Conservation (phyloP, 2,888 invertebrate species). For the Tuberolachnus salignus region DNA sequence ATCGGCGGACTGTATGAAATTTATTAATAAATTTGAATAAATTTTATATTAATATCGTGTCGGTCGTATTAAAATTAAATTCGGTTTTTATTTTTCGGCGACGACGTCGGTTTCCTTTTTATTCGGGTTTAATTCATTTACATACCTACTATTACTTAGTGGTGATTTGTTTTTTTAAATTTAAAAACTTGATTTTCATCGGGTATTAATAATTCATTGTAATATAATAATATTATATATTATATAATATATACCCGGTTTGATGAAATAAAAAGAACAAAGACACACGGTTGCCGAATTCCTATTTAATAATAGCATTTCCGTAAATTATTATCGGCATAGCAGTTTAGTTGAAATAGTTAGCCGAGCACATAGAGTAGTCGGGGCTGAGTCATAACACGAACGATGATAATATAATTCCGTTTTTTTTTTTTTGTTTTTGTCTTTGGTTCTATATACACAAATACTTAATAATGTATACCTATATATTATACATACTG, state of each 20-base stretch:
- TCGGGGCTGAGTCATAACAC: neutral
- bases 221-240: too few relatives aligned
- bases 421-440: neutral
- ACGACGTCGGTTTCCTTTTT: neutral
- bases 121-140: too few relatives aligned
- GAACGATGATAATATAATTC: neutral
- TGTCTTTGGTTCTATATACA: neutral
- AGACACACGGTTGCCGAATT: neutral
- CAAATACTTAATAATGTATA: too few relatives aligned
- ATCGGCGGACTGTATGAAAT: too few relatives aligned
- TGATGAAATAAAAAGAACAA: neutral
- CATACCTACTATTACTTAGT: too few relatives aligned
- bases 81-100: neutral
- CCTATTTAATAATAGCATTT: neutral
- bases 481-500: too few relatives aligned
- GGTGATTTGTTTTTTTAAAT: too few relatives aligned
- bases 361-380: neutral
- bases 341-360: neutral
- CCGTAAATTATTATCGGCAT: neutral
- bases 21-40: too few relatives aligned
- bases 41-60: too few relatives aligned
- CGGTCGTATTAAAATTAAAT: neutral
- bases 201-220: neutral
- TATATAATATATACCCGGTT: too few relatives aligned
- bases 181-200: too few relatives aligned